A percentile compares a stretch with the other conserved stretches of the same genome.
phyloP scores from a whole-genome alignment of 2,113 vertebrate species.

The Romanogobio albipinnatus region DNA sequence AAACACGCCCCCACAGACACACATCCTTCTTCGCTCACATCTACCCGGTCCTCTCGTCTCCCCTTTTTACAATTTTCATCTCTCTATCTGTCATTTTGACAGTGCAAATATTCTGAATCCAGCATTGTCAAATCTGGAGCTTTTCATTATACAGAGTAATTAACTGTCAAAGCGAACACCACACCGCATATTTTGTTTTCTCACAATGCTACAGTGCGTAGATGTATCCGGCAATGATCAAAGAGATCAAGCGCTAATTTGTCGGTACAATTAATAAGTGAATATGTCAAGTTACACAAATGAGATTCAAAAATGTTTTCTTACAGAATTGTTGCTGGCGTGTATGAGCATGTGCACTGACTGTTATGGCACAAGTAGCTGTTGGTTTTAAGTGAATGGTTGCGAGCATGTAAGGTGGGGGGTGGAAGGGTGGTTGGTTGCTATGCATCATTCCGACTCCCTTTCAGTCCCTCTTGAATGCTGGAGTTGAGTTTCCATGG shows the following conservation, averaged over 20 bases:
- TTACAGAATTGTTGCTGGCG: neutral
- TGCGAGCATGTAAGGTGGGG: conserved; percentile 50
- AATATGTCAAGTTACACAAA: neutral
- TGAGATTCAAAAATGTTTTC: conserved; percentile 5
- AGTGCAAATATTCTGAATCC: conserved; percentile 44
- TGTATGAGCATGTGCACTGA: conserved; percentile 5
- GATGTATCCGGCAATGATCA: conserved; percentile 13
- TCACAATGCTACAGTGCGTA: neutral
- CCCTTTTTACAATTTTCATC: conserved; percentile 41
- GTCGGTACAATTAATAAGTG: neutral
- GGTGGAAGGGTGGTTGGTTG: conserved; percentile 60
- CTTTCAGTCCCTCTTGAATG: conserved; percentile 76
- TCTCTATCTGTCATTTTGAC: conserved; percentile 50
- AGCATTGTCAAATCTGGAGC: conserved; percentile 36
- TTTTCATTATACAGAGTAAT: conserved; percentile 47
- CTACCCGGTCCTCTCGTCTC: conserved; percentile 47
- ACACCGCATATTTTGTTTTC: conserved; percentile 24
- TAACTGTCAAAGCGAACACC: conserved; percentile 37
- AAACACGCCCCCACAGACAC: conserved; percentile 38
- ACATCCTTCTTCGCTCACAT: conserved; percentile 30
- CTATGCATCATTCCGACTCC: conserved; percentile 64
- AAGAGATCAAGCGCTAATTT: conserved; percentile 22
- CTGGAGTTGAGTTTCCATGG: conserved; percentile 79
- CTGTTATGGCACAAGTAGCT: conserved; percentile 15
- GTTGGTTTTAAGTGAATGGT: conserved; percentile 31